phyloP scores from a whole-genome alignment of 2,888 invertebrate genomes.

The Conops quadrifasciatus region DNA sequence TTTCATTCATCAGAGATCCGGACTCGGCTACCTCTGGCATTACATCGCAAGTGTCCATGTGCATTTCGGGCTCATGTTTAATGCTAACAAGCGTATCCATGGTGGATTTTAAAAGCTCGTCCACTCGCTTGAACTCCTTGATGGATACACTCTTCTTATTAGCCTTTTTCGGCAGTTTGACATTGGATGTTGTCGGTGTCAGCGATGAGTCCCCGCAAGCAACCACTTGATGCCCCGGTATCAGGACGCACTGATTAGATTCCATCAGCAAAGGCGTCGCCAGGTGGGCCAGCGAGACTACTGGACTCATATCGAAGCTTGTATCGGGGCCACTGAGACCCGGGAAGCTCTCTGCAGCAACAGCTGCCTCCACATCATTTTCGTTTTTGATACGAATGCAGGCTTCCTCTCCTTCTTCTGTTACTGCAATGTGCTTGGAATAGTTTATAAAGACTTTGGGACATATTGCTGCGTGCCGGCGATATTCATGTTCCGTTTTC shows the following conservation, averaged over 20 bases:
- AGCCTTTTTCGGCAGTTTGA: constrained; percentile 41
- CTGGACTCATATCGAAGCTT: constrained; percentile 51
- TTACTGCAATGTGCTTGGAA: constrained; percentile 55
- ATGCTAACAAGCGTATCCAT: constrained; percentile 61
- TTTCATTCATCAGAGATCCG: constrained; percentile 5
- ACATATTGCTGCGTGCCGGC: constrained; percentile 57
- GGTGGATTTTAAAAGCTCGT: constrained; percentile 59
- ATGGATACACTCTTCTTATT: constrained; percentile 57
- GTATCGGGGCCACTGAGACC: constrained; percentile 33
- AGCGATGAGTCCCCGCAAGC: constrained; percentile 5
- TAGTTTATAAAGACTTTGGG: constrained; percentile 54
- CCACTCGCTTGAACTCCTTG: constrained; percentile 59
- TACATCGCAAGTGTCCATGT: constrained; percentile 43
- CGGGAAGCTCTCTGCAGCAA: constrained; percentile 43
- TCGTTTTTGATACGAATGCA: constrained; percentile 57
- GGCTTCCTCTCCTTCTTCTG: constrained; percentile 49
- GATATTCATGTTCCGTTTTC: constrained; percentile 53
- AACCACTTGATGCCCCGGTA: constrained; percentile 37
- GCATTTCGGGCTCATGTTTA: constrained; percentile 60
- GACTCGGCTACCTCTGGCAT: neutral
- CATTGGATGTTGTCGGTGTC: neutral
- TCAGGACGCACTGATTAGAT: constrained; percentile 46
- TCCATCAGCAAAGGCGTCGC: constrained; percentile 52
- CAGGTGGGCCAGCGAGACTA: constrained; percentile 56
- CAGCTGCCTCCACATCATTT: constrained; percentile 52